Conservation (phyloP, 1,140 invertebrate genomes). For the Luehdorfia chinensis region DNA sequence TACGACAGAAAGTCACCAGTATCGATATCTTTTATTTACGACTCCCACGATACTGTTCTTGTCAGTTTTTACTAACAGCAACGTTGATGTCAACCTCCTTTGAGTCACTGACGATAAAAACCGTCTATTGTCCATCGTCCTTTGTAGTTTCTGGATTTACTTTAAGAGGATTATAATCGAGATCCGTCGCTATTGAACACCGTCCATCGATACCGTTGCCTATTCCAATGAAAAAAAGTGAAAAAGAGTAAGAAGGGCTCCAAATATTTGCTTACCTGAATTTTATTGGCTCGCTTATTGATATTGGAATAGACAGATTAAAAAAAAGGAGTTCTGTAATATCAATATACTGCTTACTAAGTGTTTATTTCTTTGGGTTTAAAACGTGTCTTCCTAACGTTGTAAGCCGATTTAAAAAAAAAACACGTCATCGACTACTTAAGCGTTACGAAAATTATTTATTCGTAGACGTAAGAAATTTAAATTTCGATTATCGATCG, state of each 20-base stretch:
- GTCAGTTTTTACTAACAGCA: not conserved
- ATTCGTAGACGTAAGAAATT: no score
- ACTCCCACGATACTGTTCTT: conserved; percentile 1
- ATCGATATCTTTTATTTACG: conserved; percentile 11
- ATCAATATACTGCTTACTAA: no score
- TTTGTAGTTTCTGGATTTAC: conserved; percentile 5
- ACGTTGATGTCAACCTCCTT: conserved; percentile 1
- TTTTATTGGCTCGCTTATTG: not conserved
- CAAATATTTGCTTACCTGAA: conserved; percentile 8
- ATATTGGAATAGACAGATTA: not conserved
- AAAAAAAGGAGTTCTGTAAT: no score
- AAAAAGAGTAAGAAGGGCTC: not conserved
- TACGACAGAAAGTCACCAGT: not conserved
- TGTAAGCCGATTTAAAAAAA: no score
- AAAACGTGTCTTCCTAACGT: no score
- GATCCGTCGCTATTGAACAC: conserved; percentile 1
- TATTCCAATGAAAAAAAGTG: not conserved
- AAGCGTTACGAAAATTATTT: no score
- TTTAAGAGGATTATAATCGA: conserved; percentile 12
- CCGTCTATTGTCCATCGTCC: not conserved
- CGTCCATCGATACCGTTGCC: conserved; percentile 7
- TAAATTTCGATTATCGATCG: no score
- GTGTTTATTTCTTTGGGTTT: no score
- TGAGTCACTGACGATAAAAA: conserved; percentile 8
- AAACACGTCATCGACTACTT: no score